Evolutionary conservation across 2,888 invertebrate species (phyloP).

Genomic region (Stratiomys singularior): DNA sequence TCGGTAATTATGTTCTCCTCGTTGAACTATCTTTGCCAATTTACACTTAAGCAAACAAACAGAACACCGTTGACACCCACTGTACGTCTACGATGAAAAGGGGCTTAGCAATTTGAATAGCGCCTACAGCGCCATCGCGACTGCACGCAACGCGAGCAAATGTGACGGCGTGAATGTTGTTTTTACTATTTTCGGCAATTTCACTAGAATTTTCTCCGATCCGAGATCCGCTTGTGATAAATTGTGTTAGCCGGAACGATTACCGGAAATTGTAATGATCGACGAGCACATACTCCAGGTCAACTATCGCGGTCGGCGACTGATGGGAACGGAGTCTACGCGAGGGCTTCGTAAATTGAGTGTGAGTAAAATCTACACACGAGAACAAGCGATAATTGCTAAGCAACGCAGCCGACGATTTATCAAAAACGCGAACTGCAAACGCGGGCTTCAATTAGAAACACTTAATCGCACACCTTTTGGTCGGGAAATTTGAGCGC

Average conservation of each 20-base stretch:
- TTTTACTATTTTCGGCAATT: conserved; percentile 7
- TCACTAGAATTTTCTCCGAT: conserved; percentile 4
- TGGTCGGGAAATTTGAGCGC: too few species aligned
- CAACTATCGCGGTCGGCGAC: not conserved
- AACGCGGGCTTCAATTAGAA: too few species aligned
- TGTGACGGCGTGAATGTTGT: not conserved
- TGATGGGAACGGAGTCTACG: too few species aligned
- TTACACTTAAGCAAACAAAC: conserved; percentile 18
- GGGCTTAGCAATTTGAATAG: not conserved
- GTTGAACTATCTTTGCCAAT: not conserved
- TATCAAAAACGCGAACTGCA: too few species aligned
- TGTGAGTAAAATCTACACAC: too few species aligned
- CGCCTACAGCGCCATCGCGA: conserved; percentile 24
- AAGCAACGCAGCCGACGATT: too few species aligned
- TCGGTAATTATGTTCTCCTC: too few species aligned
- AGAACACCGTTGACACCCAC: conserved; percentile 14
- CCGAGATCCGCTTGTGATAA: not conserved
- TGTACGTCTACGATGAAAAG: not conserved
- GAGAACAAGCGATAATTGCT: too few species aligned
- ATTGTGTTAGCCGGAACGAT: not conserved
- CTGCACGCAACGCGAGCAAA: not conserved
- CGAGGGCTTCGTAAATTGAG: too few species aligned
- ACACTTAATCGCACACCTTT: too few species aligned
- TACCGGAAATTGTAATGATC: not conserved
- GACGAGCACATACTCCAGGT: not conserved